Evolutionary conservation across 1,140 invertebrate species (phyloP).

Genomic region (Achroia grisella): DNA sequence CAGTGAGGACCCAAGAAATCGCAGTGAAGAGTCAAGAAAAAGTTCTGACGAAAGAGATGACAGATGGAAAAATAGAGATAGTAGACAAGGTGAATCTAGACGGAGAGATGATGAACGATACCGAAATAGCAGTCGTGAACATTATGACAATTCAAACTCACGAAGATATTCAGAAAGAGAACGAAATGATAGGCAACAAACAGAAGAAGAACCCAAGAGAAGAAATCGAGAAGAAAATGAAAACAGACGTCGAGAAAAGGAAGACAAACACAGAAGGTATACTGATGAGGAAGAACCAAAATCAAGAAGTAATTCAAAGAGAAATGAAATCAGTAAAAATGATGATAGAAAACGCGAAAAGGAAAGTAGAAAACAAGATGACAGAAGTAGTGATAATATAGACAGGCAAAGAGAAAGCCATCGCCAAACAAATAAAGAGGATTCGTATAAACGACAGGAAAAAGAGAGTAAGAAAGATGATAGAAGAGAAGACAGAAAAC

Average conservation of each 20-base stretch:
- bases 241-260: conserved; percentile 5
- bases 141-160: conserved; percentile 5
- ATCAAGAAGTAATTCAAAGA: not conserved
- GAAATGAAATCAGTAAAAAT: conserved; percentile 5
- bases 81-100: conserved; percentile 7
- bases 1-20: conserved; percentile 9
- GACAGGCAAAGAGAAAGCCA: not conserved
- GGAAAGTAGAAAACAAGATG: not conserved
- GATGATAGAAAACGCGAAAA: conserved; percentile 4
- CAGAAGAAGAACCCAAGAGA: conserved; percentile 4
- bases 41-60: conserved; percentile 7
- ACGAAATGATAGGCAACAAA: conserved; percentile 3
- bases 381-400: not conserved
- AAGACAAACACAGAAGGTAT: conserved; percentile 8
- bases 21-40: conserved; percentile 6
- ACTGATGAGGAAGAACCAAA: conserved; percentile 8
- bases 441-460: not conserved
- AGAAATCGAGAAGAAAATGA: conserved; percentile 5
- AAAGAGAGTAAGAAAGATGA: conserved; percentile 1
- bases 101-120: conserved; percentile 7
- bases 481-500: conserved; percentile 5
- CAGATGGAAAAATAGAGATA: not conserved
- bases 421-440: not conserved
- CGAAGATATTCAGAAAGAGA: conserved; percentile 2
- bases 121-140: conserved; percentile 8